phyloP scores from a whole-genome alignment of 2,113 vertebrate genomes.

The Aldabrachelys gigantea region DNA sequence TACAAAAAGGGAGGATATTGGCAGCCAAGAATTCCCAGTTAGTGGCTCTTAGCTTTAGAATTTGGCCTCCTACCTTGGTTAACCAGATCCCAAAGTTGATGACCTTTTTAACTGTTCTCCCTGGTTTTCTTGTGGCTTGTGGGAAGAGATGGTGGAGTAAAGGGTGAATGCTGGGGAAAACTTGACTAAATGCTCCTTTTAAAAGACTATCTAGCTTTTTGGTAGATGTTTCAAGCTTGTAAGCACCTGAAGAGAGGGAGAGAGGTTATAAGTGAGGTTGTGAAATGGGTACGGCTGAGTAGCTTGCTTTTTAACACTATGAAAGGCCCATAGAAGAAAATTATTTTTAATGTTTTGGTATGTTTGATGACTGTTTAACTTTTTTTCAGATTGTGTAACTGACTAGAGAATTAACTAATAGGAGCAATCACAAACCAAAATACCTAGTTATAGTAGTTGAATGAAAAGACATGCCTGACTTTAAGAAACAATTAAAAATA shows the following conservation, averaged over 20 bases:
- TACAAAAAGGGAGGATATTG: not conserved
- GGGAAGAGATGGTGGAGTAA: not conserved
- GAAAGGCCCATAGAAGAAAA: not conserved
- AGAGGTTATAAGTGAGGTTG: not conserved
- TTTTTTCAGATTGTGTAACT: not conserved
- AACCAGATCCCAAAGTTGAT: not conserved
- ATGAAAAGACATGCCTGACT: not conserved
- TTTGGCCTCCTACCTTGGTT: not conserved
- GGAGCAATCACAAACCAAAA: not conserved
- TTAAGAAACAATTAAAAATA: not conserved
- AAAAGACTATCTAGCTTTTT: not conserved
- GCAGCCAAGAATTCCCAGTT: not conserved
- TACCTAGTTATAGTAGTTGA: not conserved
- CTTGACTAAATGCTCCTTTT: not conserved
- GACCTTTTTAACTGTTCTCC: not conserved
- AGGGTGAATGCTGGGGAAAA: not conserved
- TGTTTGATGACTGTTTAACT: not conserved
- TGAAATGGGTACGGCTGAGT: accelerated
- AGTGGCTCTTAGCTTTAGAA: not conserved
- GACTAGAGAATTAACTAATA: not conserved
- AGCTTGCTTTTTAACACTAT: not conserved
- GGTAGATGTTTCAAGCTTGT: not conserved
- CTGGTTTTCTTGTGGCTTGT: not conserved
- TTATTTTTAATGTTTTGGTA: not conserved
- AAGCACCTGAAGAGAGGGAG: accelerated